Conservation (phyloP, 1,140 invertebrate genomes). For the Drosophila micromelanica region DNA sequence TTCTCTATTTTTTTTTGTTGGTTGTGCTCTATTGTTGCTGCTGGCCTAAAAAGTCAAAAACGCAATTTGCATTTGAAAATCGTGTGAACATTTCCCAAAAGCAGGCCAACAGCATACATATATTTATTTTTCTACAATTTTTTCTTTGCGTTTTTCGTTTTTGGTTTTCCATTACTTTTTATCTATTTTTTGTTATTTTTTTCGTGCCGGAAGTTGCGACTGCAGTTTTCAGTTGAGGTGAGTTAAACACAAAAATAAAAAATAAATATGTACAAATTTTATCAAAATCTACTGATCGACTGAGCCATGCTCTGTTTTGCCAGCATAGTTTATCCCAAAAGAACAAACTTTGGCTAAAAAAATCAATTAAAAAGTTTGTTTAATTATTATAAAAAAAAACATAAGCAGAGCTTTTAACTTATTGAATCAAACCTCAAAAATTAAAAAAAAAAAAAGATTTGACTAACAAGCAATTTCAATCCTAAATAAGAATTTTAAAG, state of each 20-base stretch:
- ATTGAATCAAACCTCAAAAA: too few species aligned
- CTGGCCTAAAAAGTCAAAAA: slow-evolving; percentile 47
- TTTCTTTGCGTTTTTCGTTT: slow-evolving; percentile 31
- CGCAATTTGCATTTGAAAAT: slow-evolving; percentile 73
- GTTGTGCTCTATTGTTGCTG: slow-evolving; percentile 11
- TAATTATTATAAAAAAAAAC: too few species aligned
- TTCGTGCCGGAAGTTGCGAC: slow-evolving; percentile 58
- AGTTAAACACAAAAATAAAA: slow-evolving; percentile 32
- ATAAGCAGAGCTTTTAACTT: too few species aligned
- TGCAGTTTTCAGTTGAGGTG: slow-evolving; percentile 55
- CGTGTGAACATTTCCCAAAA: slow-evolving; percentile 69
- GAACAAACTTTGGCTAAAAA: too few species aligned
- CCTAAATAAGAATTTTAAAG: too few species aligned
- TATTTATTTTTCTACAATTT: slow-evolving; percentile 29
- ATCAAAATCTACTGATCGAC: background rate
- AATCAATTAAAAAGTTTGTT: too few species aligned
- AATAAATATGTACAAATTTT: slow-evolving; percentile 4
- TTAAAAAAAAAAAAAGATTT: too few species aligned
- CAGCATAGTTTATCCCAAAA: too few species aligned
- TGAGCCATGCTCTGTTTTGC: background rate
- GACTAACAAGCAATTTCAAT: too few species aligned
- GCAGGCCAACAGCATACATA: slow-evolving; percentile 44
- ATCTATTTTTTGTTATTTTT: slow-evolving; percentile 24
- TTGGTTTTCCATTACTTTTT: slow-evolving; percentile 28
- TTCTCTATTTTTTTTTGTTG: background rate